Base-by-base conservation (phyloP, 2,888 invertebrate genomes). In the Alsophila aescularia region DNA sequence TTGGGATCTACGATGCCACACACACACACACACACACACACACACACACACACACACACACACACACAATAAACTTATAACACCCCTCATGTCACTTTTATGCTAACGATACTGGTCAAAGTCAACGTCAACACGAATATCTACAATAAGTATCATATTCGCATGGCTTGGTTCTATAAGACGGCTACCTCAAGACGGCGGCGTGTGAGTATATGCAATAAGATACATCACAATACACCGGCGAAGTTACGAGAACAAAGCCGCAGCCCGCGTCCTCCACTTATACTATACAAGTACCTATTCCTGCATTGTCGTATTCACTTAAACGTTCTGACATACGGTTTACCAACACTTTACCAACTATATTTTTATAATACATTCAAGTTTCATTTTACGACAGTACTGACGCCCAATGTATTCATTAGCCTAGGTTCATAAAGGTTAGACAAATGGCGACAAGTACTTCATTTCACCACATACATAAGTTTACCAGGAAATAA, bases 231-330 rank as follows among this genome's bases (percentile, higher is more conserved):
- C 73, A 77, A 77, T 77, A 79, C 73, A 53, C 71, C 72, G 74
- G 64, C 67, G 70, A 86, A 88, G 85, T 87, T 87, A 80, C 78
- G 72, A 74, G 85, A 86, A 88, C 87, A 87, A 87, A 87, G 85
- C 87, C 86, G 68, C 86, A 83, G 77, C 82, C 80, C 78, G 75
- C 80, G 75, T 81, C 79, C 81, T 79, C 72, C 76, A 77, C 81
- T 79, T 75, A 77, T 67, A 18, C 27, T 41, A 9, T 75, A 75
- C 74, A 79, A 77, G 79, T 79, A 81, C 76, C 76, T 85, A 85
- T 84, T 83, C 70, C 77, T 72, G 77, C 79, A 83, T 81, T 85
- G 86, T 85, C 82, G 81, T 85, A 87, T 86, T 87, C 86, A 85
- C 83, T 86, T 87, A 81, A 72, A 81, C 70, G 66, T 66, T 62